Evolutionary conservation across 2,888 invertebrate species (phyloP).

Genomic region (Xestoiulus laeticollis): DNA sequence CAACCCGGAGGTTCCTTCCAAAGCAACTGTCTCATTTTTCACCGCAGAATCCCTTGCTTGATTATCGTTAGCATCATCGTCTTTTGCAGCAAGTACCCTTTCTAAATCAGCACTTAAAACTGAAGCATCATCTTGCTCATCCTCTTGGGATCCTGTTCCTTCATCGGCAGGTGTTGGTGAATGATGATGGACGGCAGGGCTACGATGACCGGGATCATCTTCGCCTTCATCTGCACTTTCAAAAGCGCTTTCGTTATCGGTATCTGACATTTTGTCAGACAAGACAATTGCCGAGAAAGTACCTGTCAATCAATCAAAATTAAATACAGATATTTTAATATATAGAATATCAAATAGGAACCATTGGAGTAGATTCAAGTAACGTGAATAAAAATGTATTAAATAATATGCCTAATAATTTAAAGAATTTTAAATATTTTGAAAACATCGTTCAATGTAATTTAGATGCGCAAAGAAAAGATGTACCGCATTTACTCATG

Average conservation of each 20-base stretch:
- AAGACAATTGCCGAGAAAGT: no score
- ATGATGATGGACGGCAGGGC: neutral
- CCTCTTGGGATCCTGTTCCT: neutral
- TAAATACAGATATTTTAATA: no score
- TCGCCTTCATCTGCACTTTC: slow-evolving; percentile 78
- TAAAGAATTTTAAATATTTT: no score
- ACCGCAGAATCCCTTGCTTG: neutral
- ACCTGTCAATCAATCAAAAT: no score
- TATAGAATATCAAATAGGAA: no score
- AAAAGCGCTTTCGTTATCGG: slow-evolving; percentile 64
- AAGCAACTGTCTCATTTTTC: neutral
- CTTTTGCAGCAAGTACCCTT: neutral
- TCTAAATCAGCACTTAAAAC: neutral
- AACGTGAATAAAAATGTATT: no score
- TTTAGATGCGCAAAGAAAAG: no score
- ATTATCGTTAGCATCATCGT: neutral
- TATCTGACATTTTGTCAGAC: slow-evolving; percentile 52
- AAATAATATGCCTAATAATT: no score
- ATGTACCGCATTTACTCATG: no score
- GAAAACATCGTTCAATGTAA: no score
- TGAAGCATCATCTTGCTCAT: neutral
- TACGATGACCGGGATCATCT: neutral
- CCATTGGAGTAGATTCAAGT: no score
- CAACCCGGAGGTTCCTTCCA: neutral
- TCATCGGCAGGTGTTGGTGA: neutral